Conservation (phyloP, 2,797 vertebrate genomes). For the Chrosomus eos region DNA sequence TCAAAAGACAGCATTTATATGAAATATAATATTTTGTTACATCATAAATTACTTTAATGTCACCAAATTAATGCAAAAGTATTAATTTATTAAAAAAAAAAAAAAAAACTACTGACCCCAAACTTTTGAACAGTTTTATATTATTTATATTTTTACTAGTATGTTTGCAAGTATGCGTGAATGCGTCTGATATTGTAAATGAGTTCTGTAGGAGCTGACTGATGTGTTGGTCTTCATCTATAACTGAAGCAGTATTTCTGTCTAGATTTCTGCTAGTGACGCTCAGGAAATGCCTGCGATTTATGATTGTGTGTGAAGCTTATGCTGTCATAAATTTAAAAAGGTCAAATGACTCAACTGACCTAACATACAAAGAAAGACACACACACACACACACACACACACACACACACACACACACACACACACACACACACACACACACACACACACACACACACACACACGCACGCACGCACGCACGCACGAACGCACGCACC, state of each 20-base stretch:
- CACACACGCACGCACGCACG: not conserved
- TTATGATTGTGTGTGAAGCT: slow-evolving; percentile 28
- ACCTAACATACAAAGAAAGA: slow-evolving; percentile 28
- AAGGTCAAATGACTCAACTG: slow-evolving; percentile 35
- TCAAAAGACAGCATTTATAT: not conserved
- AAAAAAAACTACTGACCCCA: not conserved
- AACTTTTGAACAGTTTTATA: not conserved
- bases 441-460: not conserved
- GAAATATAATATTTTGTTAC: not conserved
- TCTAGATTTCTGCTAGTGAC: slow-evolving; percentile 8
- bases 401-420: not conserved
- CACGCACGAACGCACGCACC: not conserved
- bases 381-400: not conserved
- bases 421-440: not conserved
- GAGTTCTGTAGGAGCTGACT: not conserved
- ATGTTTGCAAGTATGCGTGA: not conserved
- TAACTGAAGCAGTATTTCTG: not conserved
- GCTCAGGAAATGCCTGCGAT: slow-evolving; percentile 37
- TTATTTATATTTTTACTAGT: too few relatives aligned
- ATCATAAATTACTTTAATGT: not conserved
- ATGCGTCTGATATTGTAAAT: not conserved
- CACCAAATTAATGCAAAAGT: not conserved
- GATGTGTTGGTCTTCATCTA: not conserved
- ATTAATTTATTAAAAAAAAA: not conserved
- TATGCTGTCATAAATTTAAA: slow-evolving; percentile 39